These are phyloP conservation scores for Callinectes sapidus DNA, from an alignment of 2,888 invertebrate species.

Conservation along the genomic window DNA sequence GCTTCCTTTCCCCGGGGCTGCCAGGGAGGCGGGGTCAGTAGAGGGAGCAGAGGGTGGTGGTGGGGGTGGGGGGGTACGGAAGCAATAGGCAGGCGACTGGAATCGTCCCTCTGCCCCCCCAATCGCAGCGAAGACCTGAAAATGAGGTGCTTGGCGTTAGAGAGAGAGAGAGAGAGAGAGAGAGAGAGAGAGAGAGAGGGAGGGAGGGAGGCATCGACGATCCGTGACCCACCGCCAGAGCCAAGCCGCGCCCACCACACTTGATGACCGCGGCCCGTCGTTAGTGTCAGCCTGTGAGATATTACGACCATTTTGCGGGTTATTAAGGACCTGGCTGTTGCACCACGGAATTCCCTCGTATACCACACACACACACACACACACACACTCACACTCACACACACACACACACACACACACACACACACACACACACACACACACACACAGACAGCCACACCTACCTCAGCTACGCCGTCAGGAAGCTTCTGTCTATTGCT, in stretches of 20 bases:
- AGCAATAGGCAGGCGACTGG: neutral
- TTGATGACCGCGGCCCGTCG: slow-evolving; percentile 20
- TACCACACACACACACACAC: slow-evolving; percentile 34
- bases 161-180: neutral
- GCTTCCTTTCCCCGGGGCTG: slow-evolving; percentile 2
- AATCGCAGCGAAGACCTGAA: neutral
- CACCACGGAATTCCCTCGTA: slow-evolving; percentile 35
- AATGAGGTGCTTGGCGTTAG: slow-evolving; percentile 26
- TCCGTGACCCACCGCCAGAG: neutral
- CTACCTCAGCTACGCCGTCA: neutral
- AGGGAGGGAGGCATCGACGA: neutral
- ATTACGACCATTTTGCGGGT: slow-evolving; percentile 36
- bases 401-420: slow-evolving; percentile 12
- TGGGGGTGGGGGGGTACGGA: neutral
- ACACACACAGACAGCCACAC: neutral
- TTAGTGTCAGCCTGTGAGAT: slow-evolving; percentile 21
- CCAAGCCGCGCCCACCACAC: neutral
- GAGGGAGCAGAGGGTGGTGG: neutral
- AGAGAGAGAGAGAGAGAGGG: slow-evolving; percentile 14
- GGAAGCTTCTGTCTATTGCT: neutral
- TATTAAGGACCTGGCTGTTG: slow-evolving; percentile 34
- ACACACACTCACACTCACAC: slow-evolving; percentile 34
- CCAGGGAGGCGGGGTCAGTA: neutral
- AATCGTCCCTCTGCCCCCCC: neutral
- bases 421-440: neutral